Conservation (phyloP, 2,888 invertebrate genomes). For the Frankliniella fusca region DNA sequence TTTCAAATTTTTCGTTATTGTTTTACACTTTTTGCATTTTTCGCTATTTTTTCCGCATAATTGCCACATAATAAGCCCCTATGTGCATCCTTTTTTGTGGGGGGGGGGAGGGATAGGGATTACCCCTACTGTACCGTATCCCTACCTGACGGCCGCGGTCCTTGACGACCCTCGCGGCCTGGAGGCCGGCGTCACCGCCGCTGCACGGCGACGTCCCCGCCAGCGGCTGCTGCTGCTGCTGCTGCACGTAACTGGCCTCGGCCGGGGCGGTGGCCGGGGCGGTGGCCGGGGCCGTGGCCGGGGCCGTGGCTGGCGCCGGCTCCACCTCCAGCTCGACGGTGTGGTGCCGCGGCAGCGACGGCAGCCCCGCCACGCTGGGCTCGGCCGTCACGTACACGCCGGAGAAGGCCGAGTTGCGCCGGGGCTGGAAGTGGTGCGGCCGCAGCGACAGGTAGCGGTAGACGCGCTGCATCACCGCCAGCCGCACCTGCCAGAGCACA, state of each 20-base stretch:
- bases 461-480: slow-evolving; percentile 42
- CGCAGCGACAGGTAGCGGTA: slow-evolving; percentile 41
- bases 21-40: no score
- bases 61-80: no score
- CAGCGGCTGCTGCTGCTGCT: background rate
- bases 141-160: background rate
- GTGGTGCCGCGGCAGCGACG: background rate
- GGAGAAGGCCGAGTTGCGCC: slow-evolving; percentile 42
- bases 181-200: background rate
- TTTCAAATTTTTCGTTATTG: no score
- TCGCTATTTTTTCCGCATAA: no score
- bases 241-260: background rate
- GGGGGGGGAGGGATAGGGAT: no score
- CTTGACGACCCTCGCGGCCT: background rate
- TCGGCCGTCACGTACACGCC: slow-evolving; percentile 39
- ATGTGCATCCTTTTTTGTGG: no score
- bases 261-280: background rate
- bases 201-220: background rate
- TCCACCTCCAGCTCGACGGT: slow-evolving; percentile 7
- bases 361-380: background rate
- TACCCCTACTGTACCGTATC: no score
- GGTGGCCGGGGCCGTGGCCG: background rate
- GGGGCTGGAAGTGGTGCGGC: slow-evolving; percentile 39
- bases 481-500: slow-evolving; percentile 38
- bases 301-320: background rate